Percentiles rank a stretch among this genome's conserved stretches.
phyloP scores from a whole-genome alignment of 2,113 vertebrate genomes.

The Atractosteus spatula region DNA sequence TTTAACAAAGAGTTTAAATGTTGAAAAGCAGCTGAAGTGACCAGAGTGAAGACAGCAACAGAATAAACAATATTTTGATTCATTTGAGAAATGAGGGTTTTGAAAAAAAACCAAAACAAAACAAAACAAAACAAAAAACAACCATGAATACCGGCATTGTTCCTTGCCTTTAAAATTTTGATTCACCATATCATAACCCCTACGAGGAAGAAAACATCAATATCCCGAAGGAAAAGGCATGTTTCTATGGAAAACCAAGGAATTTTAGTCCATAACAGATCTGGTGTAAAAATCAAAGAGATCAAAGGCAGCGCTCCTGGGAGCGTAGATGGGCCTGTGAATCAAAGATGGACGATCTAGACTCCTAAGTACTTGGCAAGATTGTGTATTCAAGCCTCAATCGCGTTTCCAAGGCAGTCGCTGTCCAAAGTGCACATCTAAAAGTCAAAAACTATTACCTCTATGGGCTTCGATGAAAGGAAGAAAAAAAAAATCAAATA shows the following conservation, averaged over 20 bases:
- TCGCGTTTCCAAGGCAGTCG: constrained; percentile 66
- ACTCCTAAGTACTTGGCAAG: constrained; percentile 82
- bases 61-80: constrained; percentile 93
- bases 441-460: constrained; percentile 34
- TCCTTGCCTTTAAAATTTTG: constrained; percentile 83
- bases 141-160: constrained; percentile 91
- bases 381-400: constrained; percentile 67
- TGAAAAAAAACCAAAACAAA: constrained; percentile 59
- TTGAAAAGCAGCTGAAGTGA: constrained; percentile 81
- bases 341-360: constrained; percentile 87
- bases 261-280: constrained; percentile 94
- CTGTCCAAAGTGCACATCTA: constrained; percentile 57
- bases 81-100: constrained; percentile 74
- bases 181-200: constrained; percentile 99
- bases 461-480: constrained; percentile 22
- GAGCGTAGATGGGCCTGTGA: constrained; percentile 75
- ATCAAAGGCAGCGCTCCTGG: constrained; percentile 86
- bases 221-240: constrained; percentile 92
- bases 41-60: constrained; percentile 75
- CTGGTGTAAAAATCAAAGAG: constrained; percentile 81
- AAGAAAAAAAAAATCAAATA: constrained; percentile 6
- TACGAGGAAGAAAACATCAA: constrained; percentile 98
- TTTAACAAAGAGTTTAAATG: constrained; percentile 80
- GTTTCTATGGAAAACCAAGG: constrained; percentile 99
- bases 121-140: constrained; percentile 58